Conservation (phyloP, 2,113 vertebrate species). For the Festucalex cinctus region DNA sequence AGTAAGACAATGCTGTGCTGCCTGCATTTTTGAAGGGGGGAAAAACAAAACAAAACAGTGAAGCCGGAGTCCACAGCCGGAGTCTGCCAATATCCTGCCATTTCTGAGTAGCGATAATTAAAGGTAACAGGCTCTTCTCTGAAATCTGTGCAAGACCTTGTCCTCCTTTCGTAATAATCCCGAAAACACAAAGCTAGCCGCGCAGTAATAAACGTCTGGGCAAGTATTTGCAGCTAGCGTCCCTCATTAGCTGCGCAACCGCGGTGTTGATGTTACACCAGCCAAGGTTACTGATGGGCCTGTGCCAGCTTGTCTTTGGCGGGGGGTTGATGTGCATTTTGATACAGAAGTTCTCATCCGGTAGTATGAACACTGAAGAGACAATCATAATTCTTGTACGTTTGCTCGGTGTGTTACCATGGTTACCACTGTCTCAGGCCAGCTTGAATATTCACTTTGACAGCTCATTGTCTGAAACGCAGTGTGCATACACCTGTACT, state of each 20-base stretch:
- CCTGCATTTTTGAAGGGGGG: neutral
- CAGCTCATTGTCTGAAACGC: neutral
- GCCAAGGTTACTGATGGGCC: slow-evolving; percentile 32
- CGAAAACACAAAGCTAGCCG: slow-evolving; percentile 37
- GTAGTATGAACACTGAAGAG: slow-evolving; percentile 31
- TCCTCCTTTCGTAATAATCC: slow-evolving; percentile 50
- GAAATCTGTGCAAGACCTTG: neutral
- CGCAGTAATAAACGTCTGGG: slow-evolving; percentile 27
- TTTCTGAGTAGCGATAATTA: neutral
- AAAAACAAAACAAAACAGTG: too few species aligned
- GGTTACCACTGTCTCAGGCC: neutral
- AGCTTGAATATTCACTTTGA: neutral
- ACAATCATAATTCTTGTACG: neutral
- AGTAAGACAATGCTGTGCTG: neutral
- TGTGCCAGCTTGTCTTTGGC: slow-evolving; percentile 17
- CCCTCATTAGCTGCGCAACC: slow-evolving; percentile 58
- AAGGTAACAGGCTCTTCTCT: neutral
- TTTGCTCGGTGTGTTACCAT: neutral
- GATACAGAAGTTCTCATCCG: slow-evolving; percentile 28
- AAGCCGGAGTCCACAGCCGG: neutral
- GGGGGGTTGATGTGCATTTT: slow-evolving; percentile 49
- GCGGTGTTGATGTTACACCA: slow-evolving; percentile 34
- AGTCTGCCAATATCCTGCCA: neutral
- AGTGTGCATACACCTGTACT: neutral
- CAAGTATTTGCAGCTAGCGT: slow-evolving; percentile 49